Evolutionary conservation across 2,888 invertebrate genomes (phyloP).

Genomic region (Marasmarcha lunaedactyla): DNA sequence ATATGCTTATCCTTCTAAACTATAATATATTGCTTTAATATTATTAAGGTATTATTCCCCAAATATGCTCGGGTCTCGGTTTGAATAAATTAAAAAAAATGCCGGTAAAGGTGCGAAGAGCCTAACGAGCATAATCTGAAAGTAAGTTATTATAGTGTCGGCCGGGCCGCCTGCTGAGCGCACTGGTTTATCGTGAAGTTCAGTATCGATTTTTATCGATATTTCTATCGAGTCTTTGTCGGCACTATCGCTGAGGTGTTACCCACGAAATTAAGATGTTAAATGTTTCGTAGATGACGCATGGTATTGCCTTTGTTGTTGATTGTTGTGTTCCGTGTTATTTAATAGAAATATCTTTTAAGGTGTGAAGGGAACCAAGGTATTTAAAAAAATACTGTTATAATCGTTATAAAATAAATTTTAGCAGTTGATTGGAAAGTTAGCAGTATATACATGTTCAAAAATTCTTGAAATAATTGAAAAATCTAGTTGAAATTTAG

Average conservation of each 20-base stretch:
- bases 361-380: too few relatives aligned
- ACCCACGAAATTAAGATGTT: constrained; percentile 65
- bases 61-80: constrained; percentile 46
- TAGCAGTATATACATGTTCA: too few relatives aligned
- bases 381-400: too few relatives aligned
- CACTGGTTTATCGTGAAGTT: constrained; percentile 21
- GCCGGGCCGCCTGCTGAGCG: constrained; percentile 49
- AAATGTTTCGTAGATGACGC: constrained; percentile 63
- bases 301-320: constrained; percentile 38
- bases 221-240: constrained; percentile 64
- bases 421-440: too few relatives aligned
- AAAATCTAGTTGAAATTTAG: too few relatives aligned
- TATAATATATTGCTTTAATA: constrained; percentile 54
- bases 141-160: constrained; percentile 53
- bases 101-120: constrained; percentile 64
- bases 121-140: constrained; percentile 66
- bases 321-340: constrained; percentile 25
- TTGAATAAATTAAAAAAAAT: constrained; percentile 65
- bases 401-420: too few relatives aligned
- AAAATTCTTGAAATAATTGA: too few relatives aligned
- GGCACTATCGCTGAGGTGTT: constrained; percentile 62
- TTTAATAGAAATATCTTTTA: constrained; percentile 49
- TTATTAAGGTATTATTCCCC: constrained; percentile 54
- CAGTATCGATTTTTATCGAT: constrained; percentile 22
- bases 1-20: constrained; percentile 37